These are phyloP conservation scores for Larimichthys crocea DNA, from an alignment of 2,113 vertebrate species.

Conservation along the genomic window DNA sequence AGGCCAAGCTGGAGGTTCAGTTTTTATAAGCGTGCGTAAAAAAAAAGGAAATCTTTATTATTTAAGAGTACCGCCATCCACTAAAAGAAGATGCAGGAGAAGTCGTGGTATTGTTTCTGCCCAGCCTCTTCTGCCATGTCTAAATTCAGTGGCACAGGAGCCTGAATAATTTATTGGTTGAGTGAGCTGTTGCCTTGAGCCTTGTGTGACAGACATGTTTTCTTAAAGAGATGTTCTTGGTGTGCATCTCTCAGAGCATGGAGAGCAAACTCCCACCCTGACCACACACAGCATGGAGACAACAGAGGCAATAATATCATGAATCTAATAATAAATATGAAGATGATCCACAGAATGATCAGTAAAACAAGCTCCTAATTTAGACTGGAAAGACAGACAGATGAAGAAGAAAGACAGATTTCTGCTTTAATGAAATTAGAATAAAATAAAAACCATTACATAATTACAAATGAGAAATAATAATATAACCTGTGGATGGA, in stretches of 20 bases:
- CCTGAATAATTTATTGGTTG: constrained; percentile 83
- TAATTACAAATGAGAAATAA: background rate
- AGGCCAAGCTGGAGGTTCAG: background rate
- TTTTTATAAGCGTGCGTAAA: background rate
- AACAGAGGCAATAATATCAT: constrained; percentile 6
- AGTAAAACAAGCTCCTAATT: background rate
- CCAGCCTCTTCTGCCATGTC: constrained; percentile 47
- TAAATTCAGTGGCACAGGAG: constrained; percentile 72
- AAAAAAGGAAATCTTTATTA: constrained; percentile 26
- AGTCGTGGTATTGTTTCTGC: constrained; percentile 27
- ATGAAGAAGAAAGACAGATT: background rate
- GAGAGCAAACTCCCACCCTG: constrained; percentile 6
- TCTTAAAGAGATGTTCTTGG: constrained; percentile 70
- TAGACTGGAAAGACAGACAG: background rate
- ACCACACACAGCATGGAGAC: constrained; percentile 9
- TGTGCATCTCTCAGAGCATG: constrained; percentile 15
- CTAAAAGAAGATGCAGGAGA: constrained; percentile 13
- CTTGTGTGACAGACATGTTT: constrained; percentile 61
- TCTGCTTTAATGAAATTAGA: background rate
- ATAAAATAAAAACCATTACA: background rate
- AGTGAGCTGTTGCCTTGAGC: constrained; percentile 67
- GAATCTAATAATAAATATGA: background rate
- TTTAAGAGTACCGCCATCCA: constrained; percentile 16
- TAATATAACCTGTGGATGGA: background rate
- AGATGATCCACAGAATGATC: background rate